Conservation (phyloP, 2,797 vertebrate genomes). For the Cyclura pinguis region DNA sequence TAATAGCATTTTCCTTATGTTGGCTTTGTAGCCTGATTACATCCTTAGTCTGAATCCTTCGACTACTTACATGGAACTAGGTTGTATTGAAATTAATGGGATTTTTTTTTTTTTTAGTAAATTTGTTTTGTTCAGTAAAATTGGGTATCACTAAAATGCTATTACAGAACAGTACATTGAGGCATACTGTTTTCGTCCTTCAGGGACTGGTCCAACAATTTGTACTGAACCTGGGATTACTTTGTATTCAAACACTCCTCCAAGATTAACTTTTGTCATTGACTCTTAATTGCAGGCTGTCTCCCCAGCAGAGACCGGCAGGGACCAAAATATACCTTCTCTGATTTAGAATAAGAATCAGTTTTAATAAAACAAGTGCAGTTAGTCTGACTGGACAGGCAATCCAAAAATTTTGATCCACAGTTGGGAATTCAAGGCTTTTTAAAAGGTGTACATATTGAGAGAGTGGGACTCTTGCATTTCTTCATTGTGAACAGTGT, state of each 20-base stretch:
- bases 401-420: not conserved
- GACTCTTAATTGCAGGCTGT: not conserved
- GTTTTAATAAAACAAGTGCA: not conserved
- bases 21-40: not conserved
- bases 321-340: not conserved
- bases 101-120: not conserved
- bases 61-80: not conserved
- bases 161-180: not conserved
- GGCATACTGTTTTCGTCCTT: too few relatives aligned
- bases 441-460: not conserved
- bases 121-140: not conserved
- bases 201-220: not conserved
- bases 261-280: not conserved
- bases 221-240: not conserved
- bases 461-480: not conserved
- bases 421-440: not conserved
- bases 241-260: not conserved
- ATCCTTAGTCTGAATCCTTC: not conserved
- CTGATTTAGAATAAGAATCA: not conserved
- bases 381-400: not conserved
- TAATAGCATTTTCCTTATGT: not conserved
- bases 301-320: not conserved
- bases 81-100: not conserved
- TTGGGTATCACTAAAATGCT: conserved; percentile 10
- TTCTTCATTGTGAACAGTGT: conserved; percentile 22